Base-by-base conservation (phyloP, 2,113 vertebrate genomes). In the Megaleporinus macrocephalus region DNA sequence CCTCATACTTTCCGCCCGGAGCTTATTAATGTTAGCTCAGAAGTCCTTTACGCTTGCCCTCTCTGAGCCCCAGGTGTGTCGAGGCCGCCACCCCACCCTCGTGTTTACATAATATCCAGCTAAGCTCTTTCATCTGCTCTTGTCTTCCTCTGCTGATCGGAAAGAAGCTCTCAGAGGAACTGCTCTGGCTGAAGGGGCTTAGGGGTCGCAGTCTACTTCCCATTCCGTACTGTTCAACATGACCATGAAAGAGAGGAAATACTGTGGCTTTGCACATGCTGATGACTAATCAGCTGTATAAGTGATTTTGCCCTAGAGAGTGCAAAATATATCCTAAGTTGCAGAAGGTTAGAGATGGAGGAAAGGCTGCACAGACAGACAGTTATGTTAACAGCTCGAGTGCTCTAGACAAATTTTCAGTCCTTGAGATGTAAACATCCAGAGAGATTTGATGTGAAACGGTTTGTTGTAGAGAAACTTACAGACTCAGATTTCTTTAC, bases 1-100 rank as follows among this genome's bases (percentile, higher is more conserved):
- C 72, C 72, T 72, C 74, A 81, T 59, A 65, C 71, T 76, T 83
- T 82, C 82, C 87, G 61, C 83, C 27, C 51, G 41, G n/a, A 78
- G 62, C 78, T 84, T 84, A 80, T 87, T 85, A 84, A 87, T 59
- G 33, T 83, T 73, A 73, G 27, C 62, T 29, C 62, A 30, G 73
- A 71, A 63, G 49, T 84, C 55, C 62, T 70, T 57, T 62, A 41
- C 36, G n/a, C 72, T 68, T 4, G 27, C 41, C 30, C 79, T 53
- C 77, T 62, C 30, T 14, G 24, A 84, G 69, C 41, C 82, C 78
- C 71, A 78, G 82, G 74, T 86, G 74, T 78, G 44, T 27, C 53
- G 18, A 81, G 78, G 76, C 69, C 74, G 79, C 69, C 70, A 26
- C 73, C 76, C 44, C 36, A 24, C 63, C 57, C 76, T 70, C 29